A percentile compares a stretch with the other conserved stretches of the same genome.
Evolutionary conservation across 2,888 invertebrate genomes (phyloP).

Genomic region (Choristoneura rosaceana): DNA sequence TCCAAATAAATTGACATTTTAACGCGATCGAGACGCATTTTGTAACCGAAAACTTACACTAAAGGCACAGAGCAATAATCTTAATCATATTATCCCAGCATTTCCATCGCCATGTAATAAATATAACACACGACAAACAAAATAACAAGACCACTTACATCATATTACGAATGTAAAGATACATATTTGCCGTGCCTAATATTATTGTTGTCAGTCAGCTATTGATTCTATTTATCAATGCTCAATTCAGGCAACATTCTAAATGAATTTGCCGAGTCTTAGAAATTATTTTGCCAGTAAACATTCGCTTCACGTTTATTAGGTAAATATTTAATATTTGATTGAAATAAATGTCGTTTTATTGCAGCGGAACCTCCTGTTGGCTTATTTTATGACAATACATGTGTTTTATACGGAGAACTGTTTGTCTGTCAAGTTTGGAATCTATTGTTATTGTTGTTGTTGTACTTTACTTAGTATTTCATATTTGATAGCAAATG

Average conservation of each 20-base stretch:
- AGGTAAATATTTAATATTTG: constrained; percentile 76
- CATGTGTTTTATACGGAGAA: constrained; percentile 8
- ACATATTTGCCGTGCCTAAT: constrained; percentile 40
- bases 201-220: constrained; percentile 44
- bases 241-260: constrained; percentile 66
- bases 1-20: too few species aligned
- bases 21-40: too few species aligned
- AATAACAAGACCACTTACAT: constrained; percentile 6
- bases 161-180: constrained; percentile 34
- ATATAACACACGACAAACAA: constrained; percentile 15
- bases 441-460: not conserved
- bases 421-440: not conserved
- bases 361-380: constrained; percentile 55
- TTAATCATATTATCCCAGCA: too few species aligned
- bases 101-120: not conserved
- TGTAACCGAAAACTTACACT: too few species aligned
- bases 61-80: too few species aligned
- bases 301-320: constrained; percentile 67
- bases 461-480: not conserved
- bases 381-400: constrained; percentile 45
- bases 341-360: constrained; percentile 59
- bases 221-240: constrained; percentile 67
- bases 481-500: not conserved
- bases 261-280: constrained; percentile 79
- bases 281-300: constrained; percentile 75